Base-by-base conservation (phyloP, 2,797 vertebrate genomes). In the Platalea minor region DNA sequence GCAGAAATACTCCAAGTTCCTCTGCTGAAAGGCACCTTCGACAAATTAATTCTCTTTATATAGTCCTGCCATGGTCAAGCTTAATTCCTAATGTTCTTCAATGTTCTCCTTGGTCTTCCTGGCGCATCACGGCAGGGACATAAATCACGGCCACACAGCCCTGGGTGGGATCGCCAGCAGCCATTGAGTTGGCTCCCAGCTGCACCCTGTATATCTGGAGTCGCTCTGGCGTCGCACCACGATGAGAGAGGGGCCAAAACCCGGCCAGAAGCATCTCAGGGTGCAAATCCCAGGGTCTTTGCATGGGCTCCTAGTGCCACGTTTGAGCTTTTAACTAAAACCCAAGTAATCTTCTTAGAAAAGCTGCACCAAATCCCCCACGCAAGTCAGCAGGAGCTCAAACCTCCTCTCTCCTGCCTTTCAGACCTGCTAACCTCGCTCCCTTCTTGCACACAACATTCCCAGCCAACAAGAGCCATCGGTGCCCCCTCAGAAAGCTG, bases 161-260 rank as follows among this genome's bases (percentile, higher is more conserved):
- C 64, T 1, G 0, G 35, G 28, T 23, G 78, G n/a, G 57, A 64
- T 7, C 8, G 3, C 19, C 50, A 26, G 45, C 31, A 67, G 78
- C 68, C 12, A 10, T 13, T 1, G 0, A 12, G 45, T 33, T 20
- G 65, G 59, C 57, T 89, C 57, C 54, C 2, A 1, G 29, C 12
- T 12, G n/a, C 25, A 39, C 45, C n/a, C 41, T 14, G 20, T 21
- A 35, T 61, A 76, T 59, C 7, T 24, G 14, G 28, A 83, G 56
- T 51, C 13, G 0, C 21, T 61, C 31, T 29, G 39, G 18, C 5
- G n/a, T 18, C 2, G 0, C 41, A 25, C 23, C 0, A 2, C 1
- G 11, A 56, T 0, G 2, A 33, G 33, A 39, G 9, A 75, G 19
- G 29, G 31, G 10, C 3, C 51, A 59, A 65, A 80, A 23, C 25